These are phyloP conservation scores for Bombus fervidus DNA, from an alignment of 1,140 invertebrate species.

Conservation along the genomic window DNA sequence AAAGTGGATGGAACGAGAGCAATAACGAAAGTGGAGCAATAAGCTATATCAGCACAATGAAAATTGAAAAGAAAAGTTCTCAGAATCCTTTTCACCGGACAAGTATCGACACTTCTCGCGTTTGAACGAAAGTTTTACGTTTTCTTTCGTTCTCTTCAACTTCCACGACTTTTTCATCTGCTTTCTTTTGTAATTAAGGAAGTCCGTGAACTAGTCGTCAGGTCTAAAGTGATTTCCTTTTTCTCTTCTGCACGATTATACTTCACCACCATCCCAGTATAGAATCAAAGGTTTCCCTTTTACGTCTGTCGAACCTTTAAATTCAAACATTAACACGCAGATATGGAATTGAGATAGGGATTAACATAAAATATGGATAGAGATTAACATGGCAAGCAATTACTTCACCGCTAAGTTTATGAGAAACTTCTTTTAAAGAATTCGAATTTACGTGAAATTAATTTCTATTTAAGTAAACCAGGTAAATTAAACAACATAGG, in stretches of 20 bases:
- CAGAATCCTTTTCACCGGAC: constrained; percentile 40
- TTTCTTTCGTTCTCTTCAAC: constrained; percentile 6
- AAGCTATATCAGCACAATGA: constrained; percentile 48
- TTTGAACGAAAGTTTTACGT: constrained; percentile 56
- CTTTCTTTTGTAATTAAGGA: constrained; percentile 68
- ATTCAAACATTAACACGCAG: not conserved
- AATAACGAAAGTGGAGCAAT: constrained; percentile 58
- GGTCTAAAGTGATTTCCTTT: constrained; percentile 48
- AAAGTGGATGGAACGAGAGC: not conserved
- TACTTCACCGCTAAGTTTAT: too few species aligned
- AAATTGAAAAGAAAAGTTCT: constrained; percentile 60
- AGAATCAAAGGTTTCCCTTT: constrained; percentile 4
- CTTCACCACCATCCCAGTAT: not conserved
- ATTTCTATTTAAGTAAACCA: too few species aligned
- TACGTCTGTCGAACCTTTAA: not conserved
- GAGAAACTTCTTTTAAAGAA: too few species aligned
- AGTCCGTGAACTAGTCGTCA: constrained; percentile 51
- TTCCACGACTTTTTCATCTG: constrained; percentile 51
- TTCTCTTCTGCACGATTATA: constrained; percentile 30
- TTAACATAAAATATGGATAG: too few species aligned
- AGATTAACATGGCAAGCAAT: too few species aligned
- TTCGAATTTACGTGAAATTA: too few species aligned
- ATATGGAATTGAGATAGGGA: too few species aligned
- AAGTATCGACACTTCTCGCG: constrained; percentile 63
- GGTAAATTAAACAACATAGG: too few species aligned